These are phyloP conservation scores for Cynoglossus semilaevis DNA, from an alignment of 2,113 vertebrate species.

Conservation along the genomic window DNA sequence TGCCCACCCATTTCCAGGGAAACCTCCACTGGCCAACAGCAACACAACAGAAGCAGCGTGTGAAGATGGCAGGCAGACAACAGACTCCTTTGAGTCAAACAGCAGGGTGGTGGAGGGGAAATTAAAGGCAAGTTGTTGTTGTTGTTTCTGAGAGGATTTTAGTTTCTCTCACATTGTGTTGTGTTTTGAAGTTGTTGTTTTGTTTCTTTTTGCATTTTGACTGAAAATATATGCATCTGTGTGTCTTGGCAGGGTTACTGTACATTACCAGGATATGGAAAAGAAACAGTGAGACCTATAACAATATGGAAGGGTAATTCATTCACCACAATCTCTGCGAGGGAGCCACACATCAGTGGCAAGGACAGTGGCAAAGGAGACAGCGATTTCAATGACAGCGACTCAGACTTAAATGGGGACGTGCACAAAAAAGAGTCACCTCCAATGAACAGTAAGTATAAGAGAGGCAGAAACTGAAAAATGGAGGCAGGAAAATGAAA, in stretches of 20 bases:
- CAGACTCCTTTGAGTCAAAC: slow-evolving; percentile 84
- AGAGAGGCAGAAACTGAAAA: neutral
- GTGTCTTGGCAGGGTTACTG: slow-evolving; percentile 78
- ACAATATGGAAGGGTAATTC: slow-evolving; percentile 96
- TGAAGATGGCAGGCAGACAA: slow-evolving; percentile 75
- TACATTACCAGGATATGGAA: slow-evolving; percentile 82
- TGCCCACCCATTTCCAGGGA: slow-evolving; percentile 83
- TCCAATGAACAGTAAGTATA: slow-evolving; percentile 83
- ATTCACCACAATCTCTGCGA: slow-evolving; percentile 88
- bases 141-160: slow-evolving; percentile 3
- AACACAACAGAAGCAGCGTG: slow-evolving; percentile 69
- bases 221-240: slow-evolving; percentile 6
- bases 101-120: slow-evolving; percentile 80
- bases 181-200: too few relatives aligned
- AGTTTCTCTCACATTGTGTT: neutral
- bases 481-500: neutral
- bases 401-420: slow-evolving; percentile 93
- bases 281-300: slow-evolving; percentile 83
- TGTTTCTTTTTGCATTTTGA: slow-evolving; percentile 1
- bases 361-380: slow-evolving; percentile 98
- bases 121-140: slow-evolving; percentile 80
- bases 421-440: slow-evolving; percentile 89
- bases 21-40: slow-evolving; percentile 76
- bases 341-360: slow-evolving; percentile 93
- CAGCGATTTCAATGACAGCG: slow-evolving; percentile 97